Base-by-base conservation (phyloP, 2,113 vertebrate species). In the Benitochromis conjunctus region DNA sequence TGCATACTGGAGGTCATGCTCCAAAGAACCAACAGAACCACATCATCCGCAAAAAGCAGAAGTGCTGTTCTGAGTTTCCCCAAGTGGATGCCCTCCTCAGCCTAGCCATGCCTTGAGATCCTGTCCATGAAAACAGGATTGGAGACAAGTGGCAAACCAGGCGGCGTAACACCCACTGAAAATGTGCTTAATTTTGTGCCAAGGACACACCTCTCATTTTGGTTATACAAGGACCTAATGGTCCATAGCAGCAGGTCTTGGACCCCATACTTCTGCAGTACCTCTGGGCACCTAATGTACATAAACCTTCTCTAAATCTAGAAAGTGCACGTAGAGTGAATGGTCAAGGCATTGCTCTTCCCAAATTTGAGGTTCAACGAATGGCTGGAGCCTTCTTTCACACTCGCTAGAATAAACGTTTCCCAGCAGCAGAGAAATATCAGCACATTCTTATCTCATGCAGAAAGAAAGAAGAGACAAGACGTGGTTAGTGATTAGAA, bases 181-280 rank as follows among this genome's bases (percentile, higher is more conserved):
- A 66, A 66, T 21, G 19, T 66, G 7, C 62, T 21, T 66, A 7
- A 66, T 19, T 66, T 66, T 66, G 11, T 41, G 62, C 38, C 62
- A 41, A 5, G 7, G 1, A 41, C 36, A 66, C 9, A 1, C 19
- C 36, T 66, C 11, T 66, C 1, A 66, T 38, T 66, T 66, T 21
- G 11, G 62, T 66, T 66, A 66, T 36, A n/a, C 31, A 62, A n/a
- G 18, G 31, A 41, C 19, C 62, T n/a, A 41, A 21, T 0, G 38
- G 7, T 0, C 36, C 4, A n/a, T 21, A 66, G 21, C 0, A 14
- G 19, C 21, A 21, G 36, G 7, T 66, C 0, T 8, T 21, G 60
- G 2, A 64, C 60, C 10, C 31, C 18, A n/a, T 38, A 19, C 34
- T 64, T 31, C 60, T 10, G 10, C 31, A 64, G 60, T 12, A 62